Base-by-base conservation (phyloP, 1,140 invertebrate genomes). In the Drosophila pectinifera region DNA sequence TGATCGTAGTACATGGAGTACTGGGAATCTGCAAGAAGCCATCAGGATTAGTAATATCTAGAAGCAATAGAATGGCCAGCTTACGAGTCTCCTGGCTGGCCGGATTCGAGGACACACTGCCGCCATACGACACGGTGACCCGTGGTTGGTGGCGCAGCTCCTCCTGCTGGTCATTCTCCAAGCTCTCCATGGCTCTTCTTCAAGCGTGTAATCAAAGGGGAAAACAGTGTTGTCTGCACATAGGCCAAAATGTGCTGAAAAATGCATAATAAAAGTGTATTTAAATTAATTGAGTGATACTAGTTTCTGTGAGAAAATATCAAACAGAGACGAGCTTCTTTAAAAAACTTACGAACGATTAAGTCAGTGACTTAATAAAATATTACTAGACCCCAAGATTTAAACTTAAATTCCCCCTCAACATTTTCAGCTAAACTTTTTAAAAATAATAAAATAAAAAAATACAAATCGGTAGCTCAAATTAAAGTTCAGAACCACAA, bases 81-180 rank as follows among this genome's bases (percentile, higher is more conserved):
- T 85, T 70, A 85, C 82, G 78, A n/a, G 64, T 41, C 3, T 85
- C 78, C 28, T 65, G 49, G n/a, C 26, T 39, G 24, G 34, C 16
- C 7, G 65, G 62, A 54, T 73, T 67, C 14, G 73, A 42, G 38
- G 62, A 13, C 67, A 73, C 67, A 28, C 68, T 65, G 18, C 78
- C 39, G 16, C 82, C 46, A 22, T 64, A 84, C 7, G 61, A 39
- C 16, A 86, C 49, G 39, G 59, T 42, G 45, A 70, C 74, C 43
- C 68, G 45, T 16, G 70, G 77, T 38, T 73, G 81, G 46, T 83
- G 80, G 68, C 73, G 69, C 51, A 89, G 51, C 62, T 89, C 84
- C 63, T 89, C 84, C 63, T 89, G 84, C 39, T 89, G 84, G 34
- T 89, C 84, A 61, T 89, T 89, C 34, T 89, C 84, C 77, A 88